These are phyloP conservation scores for Molorchus minor DNA, from an alignment of 2,888 invertebrate genomes.

Conservation along the genomic window DNA sequence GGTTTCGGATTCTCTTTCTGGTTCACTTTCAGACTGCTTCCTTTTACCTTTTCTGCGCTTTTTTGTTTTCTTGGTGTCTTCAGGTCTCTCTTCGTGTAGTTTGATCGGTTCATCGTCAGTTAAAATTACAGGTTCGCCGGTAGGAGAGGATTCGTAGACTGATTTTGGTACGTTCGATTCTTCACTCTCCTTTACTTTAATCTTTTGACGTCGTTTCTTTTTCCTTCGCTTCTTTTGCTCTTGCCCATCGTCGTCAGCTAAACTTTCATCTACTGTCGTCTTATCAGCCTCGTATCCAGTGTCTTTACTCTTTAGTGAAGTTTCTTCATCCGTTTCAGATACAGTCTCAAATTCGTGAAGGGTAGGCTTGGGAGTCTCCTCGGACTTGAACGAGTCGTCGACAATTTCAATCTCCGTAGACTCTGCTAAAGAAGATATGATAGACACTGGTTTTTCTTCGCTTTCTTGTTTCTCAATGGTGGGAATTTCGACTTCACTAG, in stretches of 20 bases:
- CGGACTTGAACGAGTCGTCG: conserved; percentile 62
- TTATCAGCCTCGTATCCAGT: conserved; percentile 79
- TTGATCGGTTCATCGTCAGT: conserved; percentile 58
- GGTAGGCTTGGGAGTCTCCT: conserved; percentile 66
- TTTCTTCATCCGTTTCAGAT: conserved; percentile 58
- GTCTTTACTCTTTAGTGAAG: conserved; percentile 63
- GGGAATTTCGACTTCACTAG: conserved; percentile 35
- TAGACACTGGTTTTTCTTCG: conserved; percentile 54
- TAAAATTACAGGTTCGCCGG: conserved; percentile 57
- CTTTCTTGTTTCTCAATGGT: conserved; percentile 43
- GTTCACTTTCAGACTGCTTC: conserved; percentile 52
- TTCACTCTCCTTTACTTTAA: conserved; percentile 64
- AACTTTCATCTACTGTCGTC: conserved; percentile 69
- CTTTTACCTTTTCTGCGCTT: conserved; percentile 59
- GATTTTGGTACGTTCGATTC: conserved; percentile 65
- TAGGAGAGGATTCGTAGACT: conserved; percentile 60
- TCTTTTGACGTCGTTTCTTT: conserved; percentile 62
- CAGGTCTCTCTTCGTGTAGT: conserved; percentile 41
- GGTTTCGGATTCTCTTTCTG: conserved; percentile 56
- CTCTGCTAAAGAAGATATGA: conserved; percentile 65
- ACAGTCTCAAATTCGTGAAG: conserved; percentile 60
- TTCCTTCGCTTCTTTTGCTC: conserved; percentile 60
- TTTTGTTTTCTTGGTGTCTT: conserved; percentile 51
- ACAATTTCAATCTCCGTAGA: conserved; percentile 66
- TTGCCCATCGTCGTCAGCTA: conserved; percentile 62